Conservation (phyloP, 2,113 vertebrate species). For the Alethe diademata region DNA sequence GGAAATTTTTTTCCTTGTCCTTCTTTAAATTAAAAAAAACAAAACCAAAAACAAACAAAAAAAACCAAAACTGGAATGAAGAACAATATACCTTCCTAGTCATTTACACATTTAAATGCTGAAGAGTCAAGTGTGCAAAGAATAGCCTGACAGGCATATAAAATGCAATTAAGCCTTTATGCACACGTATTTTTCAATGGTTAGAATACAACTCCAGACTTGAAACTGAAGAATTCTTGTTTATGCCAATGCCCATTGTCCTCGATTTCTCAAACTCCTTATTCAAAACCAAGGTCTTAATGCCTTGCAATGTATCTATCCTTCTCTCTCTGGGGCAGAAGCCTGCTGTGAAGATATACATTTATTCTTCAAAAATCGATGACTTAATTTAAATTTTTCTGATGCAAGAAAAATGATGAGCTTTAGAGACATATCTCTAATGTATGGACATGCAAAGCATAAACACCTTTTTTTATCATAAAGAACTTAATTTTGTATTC, state of each 20-base stretch:
- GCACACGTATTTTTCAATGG: not conserved
- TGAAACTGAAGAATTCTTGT: not conserved
- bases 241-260: not conserved
- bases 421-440: not conserved
- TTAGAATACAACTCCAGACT: not conserved
- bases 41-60: not conserved
- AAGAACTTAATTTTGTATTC: not conserved
- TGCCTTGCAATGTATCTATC: accelerated
- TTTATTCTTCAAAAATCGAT: not conserved
- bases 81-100: not conserved
- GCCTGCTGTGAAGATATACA: accelerated
- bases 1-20: not conserved
- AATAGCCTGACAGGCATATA: not conserved
- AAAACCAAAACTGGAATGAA: not conserved
- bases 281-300: not conserved
- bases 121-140: not conserved
- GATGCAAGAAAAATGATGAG: slow-evolving; percentile 14
- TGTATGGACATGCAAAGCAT: not conserved
- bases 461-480: not conserved
- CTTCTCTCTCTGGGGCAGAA: not conserved
- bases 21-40: not conserved
- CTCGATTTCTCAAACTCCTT: not conserved
- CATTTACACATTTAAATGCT: not conserved
- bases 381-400: not conserved
- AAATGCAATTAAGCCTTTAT: not conserved